Evolutionary conservation across 1,140 invertebrate genomes (phyloP).

Genomic region (Halictus rubicundus): DNA sequence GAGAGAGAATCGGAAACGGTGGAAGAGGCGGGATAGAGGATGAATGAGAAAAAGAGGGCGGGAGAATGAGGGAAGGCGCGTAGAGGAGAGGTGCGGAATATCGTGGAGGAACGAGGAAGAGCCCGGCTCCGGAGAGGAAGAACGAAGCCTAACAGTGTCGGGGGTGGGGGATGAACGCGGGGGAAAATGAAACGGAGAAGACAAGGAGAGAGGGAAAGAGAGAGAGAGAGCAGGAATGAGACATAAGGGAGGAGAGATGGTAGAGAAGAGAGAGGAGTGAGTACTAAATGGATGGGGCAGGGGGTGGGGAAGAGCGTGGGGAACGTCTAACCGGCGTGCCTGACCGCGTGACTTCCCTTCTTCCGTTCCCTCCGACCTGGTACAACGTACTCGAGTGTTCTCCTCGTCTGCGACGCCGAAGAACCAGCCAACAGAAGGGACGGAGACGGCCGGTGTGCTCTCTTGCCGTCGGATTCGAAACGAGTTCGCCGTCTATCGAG

Average conservation of each 20-base stretch:
- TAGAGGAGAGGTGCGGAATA: not conserved
- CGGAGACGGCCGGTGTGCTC: conserved; percentile 17
- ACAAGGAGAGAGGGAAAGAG: not conserved
- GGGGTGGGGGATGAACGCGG: not conserved
- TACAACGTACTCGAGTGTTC: conserved; percentile 55
- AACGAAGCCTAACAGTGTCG: not conserved
- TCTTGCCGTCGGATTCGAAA: conserved; percentile 30
- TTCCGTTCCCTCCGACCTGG: conserved; percentile 55
- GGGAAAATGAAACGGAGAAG: not conserved
- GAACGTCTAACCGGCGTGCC: conserved; percentile 50
- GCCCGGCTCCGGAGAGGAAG: not conserved
- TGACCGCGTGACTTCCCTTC: conserved; percentile 61
- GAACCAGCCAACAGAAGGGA: conserved; percentile 29
- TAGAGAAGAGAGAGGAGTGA: conserved; percentile 12
- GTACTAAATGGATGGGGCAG: conserved; percentile 40
- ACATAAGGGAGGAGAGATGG: conserved; percentile 3
- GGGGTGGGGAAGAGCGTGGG: conserved; percentile 10
- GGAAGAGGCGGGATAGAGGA: not conserved
- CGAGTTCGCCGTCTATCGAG: conserved; percentile 56
- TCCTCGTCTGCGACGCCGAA: conserved; percentile 42
- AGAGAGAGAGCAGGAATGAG: not conserved
- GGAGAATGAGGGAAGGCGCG: not conserved
- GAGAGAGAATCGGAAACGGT: too few relatives aligned
- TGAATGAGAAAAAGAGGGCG: conserved; percentile 11
- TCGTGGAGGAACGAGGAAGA: conserved; percentile 4